These are phyloP conservation scores for Pseudorhiza aurosa DNA, from an alignment of 30 jellyfish, hydroid and myxozoan species.

Conservation along the genomic window DNA sequence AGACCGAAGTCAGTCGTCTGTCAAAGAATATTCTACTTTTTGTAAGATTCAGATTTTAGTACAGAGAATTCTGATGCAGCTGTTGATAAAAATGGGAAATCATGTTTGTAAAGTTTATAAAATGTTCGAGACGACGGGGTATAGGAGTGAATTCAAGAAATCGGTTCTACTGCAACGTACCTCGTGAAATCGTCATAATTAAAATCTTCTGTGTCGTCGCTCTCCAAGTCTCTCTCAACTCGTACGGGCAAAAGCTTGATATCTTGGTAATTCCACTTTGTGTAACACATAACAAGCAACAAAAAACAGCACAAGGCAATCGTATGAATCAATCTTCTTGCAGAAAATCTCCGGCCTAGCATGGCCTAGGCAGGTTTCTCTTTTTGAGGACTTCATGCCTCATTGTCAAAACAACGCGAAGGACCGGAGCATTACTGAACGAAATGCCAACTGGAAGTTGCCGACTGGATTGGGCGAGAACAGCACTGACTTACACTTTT, in stretches of 20 bases:
- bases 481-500: no score
- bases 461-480: no score
- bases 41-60: no score
- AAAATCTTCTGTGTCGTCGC: constrained; percentile 58
- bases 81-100: no score
- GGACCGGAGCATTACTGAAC: background rate
- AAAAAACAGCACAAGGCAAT: constrained; percentile 31
- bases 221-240: constrained; percentile 34
- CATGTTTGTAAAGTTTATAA: no score
- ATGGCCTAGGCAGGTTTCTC: constrained; percentile 64
- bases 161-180: constrained; percentile 16
- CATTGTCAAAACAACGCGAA: constrained; percentile 14
- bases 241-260: constrained; percentile 13
- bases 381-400: constrained; percentile 44
- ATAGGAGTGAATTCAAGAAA: no score
- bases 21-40: no score
- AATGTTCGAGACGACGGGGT: no score
- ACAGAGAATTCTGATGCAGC: no score
- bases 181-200: constrained; percentile 41
- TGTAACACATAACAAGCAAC: constrained; percentile 45
- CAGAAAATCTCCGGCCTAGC: constrained; percentile 82
- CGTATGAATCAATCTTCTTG: constrained; percentile 41
- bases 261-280: constrained; percentile 14
- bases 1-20: no score
- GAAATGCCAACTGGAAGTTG: background rate